A percentile compares a stretch with the other conserved stretches of the same genome.
These are phyloP conservation scores for Spea hammondii DNA, from an alignment of 2,797 vertebrate genomes.

Conservation along the genomic window DNA sequence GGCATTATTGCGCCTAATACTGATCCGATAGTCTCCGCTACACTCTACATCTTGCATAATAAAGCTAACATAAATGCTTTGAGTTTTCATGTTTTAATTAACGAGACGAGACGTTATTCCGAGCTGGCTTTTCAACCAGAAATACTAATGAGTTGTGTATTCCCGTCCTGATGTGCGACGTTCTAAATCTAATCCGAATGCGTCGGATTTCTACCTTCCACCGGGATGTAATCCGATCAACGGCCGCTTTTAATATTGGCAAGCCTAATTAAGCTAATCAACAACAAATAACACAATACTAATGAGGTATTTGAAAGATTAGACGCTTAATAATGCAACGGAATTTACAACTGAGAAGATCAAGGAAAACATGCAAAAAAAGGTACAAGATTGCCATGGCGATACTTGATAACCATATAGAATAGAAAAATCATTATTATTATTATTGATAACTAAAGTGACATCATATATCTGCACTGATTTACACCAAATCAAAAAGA, in stretches of 20 bases:
- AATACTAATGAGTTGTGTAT: conserved; percentile 1
- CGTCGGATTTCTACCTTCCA: neutral
- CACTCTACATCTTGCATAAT: neutral
- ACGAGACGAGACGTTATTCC: neutral
- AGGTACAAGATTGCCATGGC: too few relatives aligned
- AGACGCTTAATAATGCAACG: neutral
- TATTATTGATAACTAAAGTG: too few relatives aligned
- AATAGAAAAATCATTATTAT: too few relatives aligned
- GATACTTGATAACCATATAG: too few relatives aligned
- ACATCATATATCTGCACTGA: too few relatives aligned
- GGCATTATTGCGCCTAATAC: neutral
- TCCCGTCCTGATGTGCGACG: neutral
- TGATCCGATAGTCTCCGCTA: neutral
- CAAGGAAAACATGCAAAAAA: too few relatives aligned
- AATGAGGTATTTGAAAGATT: neutral
- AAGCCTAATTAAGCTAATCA: neutral
- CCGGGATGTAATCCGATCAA: neutral
- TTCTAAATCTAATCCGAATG: neutral
- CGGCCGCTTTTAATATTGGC: neutral
- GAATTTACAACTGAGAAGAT: neutral
- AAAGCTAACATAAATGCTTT: neutral
- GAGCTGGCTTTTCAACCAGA: neutral
- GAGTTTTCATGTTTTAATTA: conserved; percentile 13
- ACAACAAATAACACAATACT: neutral
- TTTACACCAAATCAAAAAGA: too few relatives aligned